Conservation (phyloP, 2,888 invertebrate genomes). For the Aporophyla lueneburgensis region DNA sequence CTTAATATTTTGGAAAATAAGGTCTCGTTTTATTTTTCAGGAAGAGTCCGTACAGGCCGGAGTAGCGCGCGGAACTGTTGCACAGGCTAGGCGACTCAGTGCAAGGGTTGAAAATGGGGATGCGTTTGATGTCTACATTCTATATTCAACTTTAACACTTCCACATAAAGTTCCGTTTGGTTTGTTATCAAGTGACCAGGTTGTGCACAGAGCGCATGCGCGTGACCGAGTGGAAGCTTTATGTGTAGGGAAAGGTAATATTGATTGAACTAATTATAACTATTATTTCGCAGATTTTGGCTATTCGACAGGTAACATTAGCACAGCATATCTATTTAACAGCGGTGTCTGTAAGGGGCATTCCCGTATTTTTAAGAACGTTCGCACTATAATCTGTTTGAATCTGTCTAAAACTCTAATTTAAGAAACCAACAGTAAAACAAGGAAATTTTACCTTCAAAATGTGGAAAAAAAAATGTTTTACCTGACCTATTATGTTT, state of each 20-base stretch:
- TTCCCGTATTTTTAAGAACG: background rate
- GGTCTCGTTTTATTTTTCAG: conserved; percentile 2
- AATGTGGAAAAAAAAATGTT: no score
- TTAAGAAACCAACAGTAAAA: no score
- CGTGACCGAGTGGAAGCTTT: background rate
- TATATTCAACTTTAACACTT: conserved; percentile 22
- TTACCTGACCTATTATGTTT: background rate
- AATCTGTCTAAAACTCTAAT: background rate
- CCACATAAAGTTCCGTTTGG: conserved; percentile 4
- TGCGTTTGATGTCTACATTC: conserved; percentile 12
- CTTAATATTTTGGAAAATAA: background rate
- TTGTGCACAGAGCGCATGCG: conserved; percentile 40
- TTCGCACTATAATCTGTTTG: background rate
- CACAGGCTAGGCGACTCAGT: conserved; percentile 18
- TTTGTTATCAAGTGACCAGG: conserved; percentile 27
- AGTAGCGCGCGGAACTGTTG: conserved; percentile 40
- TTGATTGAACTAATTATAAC: background rate
- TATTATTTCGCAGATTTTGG: background rate
- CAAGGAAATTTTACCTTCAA: no score
- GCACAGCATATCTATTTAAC: background rate
- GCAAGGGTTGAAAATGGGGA: conserved; percentile 21
- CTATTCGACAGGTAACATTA: no score
- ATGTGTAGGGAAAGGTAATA: background rate
- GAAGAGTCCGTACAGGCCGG: background rate
- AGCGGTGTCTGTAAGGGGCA: background rate